Conservation (phyloP, 2,113 vertebrate genomes). For the Theristicus caerulescens region DNA sequence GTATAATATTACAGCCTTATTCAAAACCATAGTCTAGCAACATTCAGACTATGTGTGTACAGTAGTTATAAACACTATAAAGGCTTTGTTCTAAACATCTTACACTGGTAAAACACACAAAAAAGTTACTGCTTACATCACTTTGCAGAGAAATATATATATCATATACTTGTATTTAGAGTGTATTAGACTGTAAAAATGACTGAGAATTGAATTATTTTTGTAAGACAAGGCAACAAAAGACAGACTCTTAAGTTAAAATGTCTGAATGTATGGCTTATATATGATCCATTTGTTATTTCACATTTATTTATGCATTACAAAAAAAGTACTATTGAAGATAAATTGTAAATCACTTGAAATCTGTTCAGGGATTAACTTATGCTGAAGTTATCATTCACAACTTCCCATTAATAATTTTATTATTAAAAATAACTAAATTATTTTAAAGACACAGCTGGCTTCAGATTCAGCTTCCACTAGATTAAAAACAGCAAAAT, state of each 20-base stretch:
- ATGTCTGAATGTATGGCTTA: conserved; percentile 36
- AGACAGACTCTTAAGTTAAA: conserved; percentile 8
- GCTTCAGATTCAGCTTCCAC: not conserved
- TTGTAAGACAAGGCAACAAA: conserved; percentile 25
- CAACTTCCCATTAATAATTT: conserved; percentile 7
- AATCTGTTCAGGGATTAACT: not conserved
- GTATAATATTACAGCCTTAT: conserved; percentile 41
- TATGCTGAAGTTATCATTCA: conserved; percentile 8
- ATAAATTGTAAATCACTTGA: conserved; percentile 13
- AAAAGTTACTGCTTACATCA: conserved; percentile 32
- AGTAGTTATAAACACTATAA: conserved; percentile 50
- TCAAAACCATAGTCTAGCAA: conserved; percentile 38
- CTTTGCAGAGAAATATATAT: conserved; percentile 16
- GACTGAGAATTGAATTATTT: conserved; percentile 22
- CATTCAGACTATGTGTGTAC: conserved; percentile 29
- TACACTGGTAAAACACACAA: conserved; percentile 22
- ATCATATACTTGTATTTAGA: conserved; percentile 9
- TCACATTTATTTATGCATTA: conserved; percentile 31
- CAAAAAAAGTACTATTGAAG: conserved; percentile 2
- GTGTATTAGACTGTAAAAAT: conserved; percentile 13
- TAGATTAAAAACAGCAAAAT: not conserved
- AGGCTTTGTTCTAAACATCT: conserved; percentile 52
- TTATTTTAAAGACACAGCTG: not conserved
- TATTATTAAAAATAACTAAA: conserved; percentile 29
- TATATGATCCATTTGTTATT: conserved; percentile 5